Evolutionary conservation across 2,888 invertebrate genomes (phyloP), one percentile per base, ranked within the genome.

Genomic region (Coelopa pilipes): DNA sequence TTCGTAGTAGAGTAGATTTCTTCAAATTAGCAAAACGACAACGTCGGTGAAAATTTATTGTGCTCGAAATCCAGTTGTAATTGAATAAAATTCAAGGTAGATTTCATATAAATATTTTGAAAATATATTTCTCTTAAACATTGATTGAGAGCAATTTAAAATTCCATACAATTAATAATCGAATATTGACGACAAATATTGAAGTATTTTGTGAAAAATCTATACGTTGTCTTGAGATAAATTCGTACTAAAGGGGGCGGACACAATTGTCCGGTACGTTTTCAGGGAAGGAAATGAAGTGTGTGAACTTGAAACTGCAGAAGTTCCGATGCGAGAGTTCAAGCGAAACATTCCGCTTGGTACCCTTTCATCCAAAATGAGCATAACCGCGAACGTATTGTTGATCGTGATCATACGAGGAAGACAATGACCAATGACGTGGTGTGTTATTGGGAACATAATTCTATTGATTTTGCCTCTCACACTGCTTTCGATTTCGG

Each of bases 131-230:
- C 34, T 7, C 4, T 34, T 34, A 34, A 34, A 4, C 34, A 34
- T 34, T 34, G 34, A 34, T 7, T 34, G 7, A 7, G 2, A 34
- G 34, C 34, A 34, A 34, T 2, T 34, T 2, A 34, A 34, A 34
- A 34, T 34, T 7, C 2, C 34, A 34, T 34, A 34, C 2, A 34
- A 34, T 34, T 4, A 34, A 7, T 34, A 34, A 4, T 34, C 34
- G 7, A 34, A 7, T 34, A 34, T 57, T 46, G 15, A 53, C 21
- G 55, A 67, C 19, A 53, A 67, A 53, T 45, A 2, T 2, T 34
- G 34, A 34, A 34, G 34, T 34, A 34, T 34, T 55, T 62, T 21
- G n/a, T 67, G 72, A 72, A 72, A 72, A 72, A 72, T 72, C 72
- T 67, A 72, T 72, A 72, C 47, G 17, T 60, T 45, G 45, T 19